A percentile compares a stretch with the other conserved stretches of the same genome.
Conservation (phyloP, 2,113 vertebrate genomes). For the Paramormyrops kingsleyae region DNA sequence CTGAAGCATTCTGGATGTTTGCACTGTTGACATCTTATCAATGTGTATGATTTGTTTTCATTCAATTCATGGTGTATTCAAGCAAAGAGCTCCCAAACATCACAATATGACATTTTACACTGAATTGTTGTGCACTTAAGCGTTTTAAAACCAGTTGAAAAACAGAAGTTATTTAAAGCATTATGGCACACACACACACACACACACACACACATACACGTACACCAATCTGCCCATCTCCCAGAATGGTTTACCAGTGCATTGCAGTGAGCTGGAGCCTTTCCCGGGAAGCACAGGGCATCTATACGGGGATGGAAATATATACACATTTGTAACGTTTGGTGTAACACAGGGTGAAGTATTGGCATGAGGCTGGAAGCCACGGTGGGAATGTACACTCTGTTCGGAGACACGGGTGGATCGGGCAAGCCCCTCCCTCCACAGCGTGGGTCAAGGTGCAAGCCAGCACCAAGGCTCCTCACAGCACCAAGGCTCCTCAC, state of each 20-base stretch:
- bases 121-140: neutral
- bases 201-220: neutral
- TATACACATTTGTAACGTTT: neutral
- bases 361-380: neutral
- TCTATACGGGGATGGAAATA: neutral
- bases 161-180: neutral
- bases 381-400: neutral
- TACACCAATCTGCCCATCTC: neutral
- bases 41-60: neutral
- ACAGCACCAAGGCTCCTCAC: neutral
- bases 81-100: neutral
- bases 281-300: neutral
- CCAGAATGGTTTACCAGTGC: neutral
- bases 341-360: neutral
- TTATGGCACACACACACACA: neutral
- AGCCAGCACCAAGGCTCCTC: neutral
- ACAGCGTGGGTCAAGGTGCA: neutral
- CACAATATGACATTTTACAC: neutral
- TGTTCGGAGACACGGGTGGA: neutral
- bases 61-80: neutral
- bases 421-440: neutral
- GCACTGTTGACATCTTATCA: neutral
- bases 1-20: neutral
- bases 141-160: neutral
- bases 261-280: neutral